A percentile compares a stretch with the other conserved stretches of the same genome.
Conservation (phyloP, 2,113 vertebrate genomes). For the Oreochromis spilurus region DNA sequence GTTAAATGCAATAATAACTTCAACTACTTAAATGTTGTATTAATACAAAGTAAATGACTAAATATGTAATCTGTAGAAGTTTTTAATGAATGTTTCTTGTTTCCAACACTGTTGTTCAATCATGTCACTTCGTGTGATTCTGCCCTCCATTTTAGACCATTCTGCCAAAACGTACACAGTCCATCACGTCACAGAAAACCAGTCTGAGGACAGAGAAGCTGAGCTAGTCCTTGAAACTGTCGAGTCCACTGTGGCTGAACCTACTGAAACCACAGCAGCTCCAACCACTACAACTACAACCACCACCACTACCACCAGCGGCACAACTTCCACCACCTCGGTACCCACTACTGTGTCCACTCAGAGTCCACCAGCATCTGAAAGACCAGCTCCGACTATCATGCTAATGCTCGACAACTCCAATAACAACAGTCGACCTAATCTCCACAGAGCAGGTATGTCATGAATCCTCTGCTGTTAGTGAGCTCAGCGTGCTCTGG, state of each 20-base stretch:
- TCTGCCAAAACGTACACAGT: constrained; percentile 50
- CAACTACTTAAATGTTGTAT: background rate
- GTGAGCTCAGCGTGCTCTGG: background rate
- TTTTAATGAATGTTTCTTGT: background rate
- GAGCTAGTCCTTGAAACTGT: constrained; percentile 47
- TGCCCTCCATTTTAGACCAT: constrained; percentile 66
- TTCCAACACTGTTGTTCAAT: background rate
- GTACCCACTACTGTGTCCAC: constrained; percentile 26
- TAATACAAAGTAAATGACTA: background rate
- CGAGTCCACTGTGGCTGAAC: constrained; percentile 14
- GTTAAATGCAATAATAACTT: background rate
- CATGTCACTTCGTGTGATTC: background rate
- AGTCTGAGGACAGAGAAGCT: constrained; percentile 56
- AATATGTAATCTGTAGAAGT: rapidly evolving
- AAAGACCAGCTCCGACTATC: constrained; percentile 64
- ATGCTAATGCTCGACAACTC: constrained; percentile 66
- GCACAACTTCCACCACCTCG: constrained; percentile 28
- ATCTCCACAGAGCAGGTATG: constrained; percentile 69
- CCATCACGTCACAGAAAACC: constrained; percentile 66
- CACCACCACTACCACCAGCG: background rate
- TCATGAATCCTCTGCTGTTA: background rate
- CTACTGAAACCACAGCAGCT: constrained; percentile 12
- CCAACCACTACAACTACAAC: background rate
- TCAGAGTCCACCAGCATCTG: background rate
- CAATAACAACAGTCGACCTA: constrained; percentile 63